Percentiles rank a stretch among this genome's conserved stretches.
Evolutionary conservation across 2,888 invertebrate species (phyloP).

Genomic region (Micoletzkya japonica): DNA sequence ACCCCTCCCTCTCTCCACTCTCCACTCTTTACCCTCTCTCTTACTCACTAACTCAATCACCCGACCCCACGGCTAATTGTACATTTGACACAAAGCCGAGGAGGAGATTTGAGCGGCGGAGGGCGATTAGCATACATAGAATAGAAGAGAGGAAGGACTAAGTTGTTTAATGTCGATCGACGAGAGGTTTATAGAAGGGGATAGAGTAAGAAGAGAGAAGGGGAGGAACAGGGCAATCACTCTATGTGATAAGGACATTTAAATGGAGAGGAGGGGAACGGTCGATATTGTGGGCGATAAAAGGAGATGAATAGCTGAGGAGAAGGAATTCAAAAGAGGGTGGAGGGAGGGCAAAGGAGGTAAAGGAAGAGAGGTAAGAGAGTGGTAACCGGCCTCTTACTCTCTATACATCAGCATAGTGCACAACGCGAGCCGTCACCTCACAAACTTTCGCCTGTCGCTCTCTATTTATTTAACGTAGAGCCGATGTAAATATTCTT

Average conservation of each 20-base stretch:
- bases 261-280: not conserved
- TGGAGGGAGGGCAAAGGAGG: not conserved
- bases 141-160: not conserved
- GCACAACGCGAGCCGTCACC: no score
- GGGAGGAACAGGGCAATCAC: not conserved
- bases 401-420: no score
- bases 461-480: no score
- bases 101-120: not conserved
- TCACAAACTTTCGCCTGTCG: no score
- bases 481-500: no score
- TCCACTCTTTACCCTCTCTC: not conserved
- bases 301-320: slow-evolving; percentile 1
- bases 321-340: not conserved
- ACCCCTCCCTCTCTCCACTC: not conserved
- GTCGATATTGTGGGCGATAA: not conserved
- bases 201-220: not conserved
- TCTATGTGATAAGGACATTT: not conserved
- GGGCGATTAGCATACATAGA: not conserved
- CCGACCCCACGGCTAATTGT: not conserved
- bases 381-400: not conserved
- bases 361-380: slow-evolving; percentile 3
- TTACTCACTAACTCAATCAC: not conserved
- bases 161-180: not conserved
- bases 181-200: not conserved
- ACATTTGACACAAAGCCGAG: not conserved